phyloP scores from a whole-genome alignment of 1,140 invertebrate species.

The Acromyrmex echinatior region DNA sequence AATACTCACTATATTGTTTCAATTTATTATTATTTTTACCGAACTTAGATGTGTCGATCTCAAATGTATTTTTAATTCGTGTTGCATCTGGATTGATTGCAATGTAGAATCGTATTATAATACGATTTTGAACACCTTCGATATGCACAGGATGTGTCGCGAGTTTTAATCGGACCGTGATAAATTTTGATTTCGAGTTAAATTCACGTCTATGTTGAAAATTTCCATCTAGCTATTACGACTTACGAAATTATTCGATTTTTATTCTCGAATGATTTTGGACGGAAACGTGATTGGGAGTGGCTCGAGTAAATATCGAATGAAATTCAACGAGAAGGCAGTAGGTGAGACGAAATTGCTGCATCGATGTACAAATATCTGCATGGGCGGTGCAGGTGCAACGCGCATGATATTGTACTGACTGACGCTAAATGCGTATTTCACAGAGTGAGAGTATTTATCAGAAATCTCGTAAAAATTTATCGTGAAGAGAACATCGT shows the following conservation, averaged over 20 bases:
- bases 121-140: constrained; percentile 8
- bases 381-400: constrained; percentile 28
- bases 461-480: constrained; percentile 35
- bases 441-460: constrained; percentile 10
- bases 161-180: constrained; percentile 12
- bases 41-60: background rate
- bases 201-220: background rate
- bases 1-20: background rate
- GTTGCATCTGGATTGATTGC: background rate
- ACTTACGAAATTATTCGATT: background rate
- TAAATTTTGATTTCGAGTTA: background rate
- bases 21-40: constrained; percentile 14
- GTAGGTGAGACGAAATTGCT: constrained; percentile 37
- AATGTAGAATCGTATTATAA: background rate
- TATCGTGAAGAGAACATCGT: constrained; percentile 36
- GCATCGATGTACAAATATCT: constrained; percentile 56
- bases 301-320: constrained; percentile 23
- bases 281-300: background rate
- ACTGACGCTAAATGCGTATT: constrained; percentile 26
- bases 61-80: background rate
- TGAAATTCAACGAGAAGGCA: constrained; percentile 59
- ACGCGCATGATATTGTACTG: constrained; percentile 2
- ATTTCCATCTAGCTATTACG: background rate
- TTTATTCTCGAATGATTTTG: background rate
- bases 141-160: background rate